phyloP scores from a whole-genome alignment of 2,797 vertebrate species.

The Eleutherodactylus coqui region DNA sequence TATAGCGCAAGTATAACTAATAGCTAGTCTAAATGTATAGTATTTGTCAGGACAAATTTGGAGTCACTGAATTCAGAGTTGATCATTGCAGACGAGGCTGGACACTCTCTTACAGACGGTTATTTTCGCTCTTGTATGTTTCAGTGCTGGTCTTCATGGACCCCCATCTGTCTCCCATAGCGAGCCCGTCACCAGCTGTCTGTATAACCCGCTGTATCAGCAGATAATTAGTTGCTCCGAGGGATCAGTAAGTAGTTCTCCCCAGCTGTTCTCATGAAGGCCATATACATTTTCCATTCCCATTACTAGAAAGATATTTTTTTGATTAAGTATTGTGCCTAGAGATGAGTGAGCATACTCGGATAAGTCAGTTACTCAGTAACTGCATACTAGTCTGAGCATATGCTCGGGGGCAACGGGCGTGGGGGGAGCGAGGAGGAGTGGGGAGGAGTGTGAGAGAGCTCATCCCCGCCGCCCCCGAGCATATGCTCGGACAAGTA shows the following conservation, averaged over 20 bases:
- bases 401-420: too few species aligned
- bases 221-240: slow-evolving; percentile 66
- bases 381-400: too few species aligned
- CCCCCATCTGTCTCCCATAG: slow-evolving; percentile 59
- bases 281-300: background rate
- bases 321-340: background rate
- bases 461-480: too few species aligned
- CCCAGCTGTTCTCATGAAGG: background rate
- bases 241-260: slow-evolving; percentile 65
- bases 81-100: background rate
- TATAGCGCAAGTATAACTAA: too few species aligned
- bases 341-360: too few species aligned
- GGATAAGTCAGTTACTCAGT: too few species aligned
- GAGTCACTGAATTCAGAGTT: too few species aligned
- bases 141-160: slow-evolving; percentile 14
- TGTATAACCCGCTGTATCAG: slow-evolving; percentile 59
- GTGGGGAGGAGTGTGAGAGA: too few species aligned
- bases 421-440: too few species aligned
- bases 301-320: background rate
- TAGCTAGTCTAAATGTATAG: too few species aligned
- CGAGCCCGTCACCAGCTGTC: slow-evolving; percentile 63
- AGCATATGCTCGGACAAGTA: too few species aligned
- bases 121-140: background rate
- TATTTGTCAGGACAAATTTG: too few species aligned
- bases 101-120: background rate